Evolutionary conservation across 92 coral and sea anemone species (phyloP).

Genomic region (Galaxea fascicularis): DNA sequence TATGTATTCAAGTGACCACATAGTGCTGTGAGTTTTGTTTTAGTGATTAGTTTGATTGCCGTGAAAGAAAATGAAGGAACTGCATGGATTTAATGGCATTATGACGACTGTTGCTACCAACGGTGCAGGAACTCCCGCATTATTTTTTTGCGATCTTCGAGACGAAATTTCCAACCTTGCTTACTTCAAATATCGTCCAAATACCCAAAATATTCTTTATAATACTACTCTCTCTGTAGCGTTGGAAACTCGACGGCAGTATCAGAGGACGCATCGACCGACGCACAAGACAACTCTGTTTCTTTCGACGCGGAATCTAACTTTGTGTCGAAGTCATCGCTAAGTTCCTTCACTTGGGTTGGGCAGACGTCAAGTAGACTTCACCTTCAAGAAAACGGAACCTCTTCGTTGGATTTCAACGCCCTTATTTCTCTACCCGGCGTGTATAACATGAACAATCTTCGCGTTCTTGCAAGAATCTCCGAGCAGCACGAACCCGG

Average conservation of each 20-base stretch:
- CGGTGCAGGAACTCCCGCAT: neutral
- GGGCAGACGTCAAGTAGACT: constrained; percentile 89
- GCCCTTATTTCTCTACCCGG: constrained; percentile 89
- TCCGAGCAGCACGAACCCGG: constrained; percentile 34
- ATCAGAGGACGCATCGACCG: constrained; percentile 30
- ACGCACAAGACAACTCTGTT: constrained; percentile 8
- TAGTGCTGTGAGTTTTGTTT: neutral
- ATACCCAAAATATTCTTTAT: too few species aligned
- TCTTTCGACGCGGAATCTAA: constrained; percentile 58
- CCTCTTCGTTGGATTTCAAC: constrained; percentile 69
- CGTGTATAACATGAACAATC: constrained; percentile 86
- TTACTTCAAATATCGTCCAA: too few species aligned
- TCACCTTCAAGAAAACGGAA: constrained; percentile 68
- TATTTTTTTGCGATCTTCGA: neutral
- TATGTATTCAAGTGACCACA: neutral
- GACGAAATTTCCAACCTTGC: neutral
- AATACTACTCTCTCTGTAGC: constrained; percentile 24
- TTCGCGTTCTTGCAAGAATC: constrained; percentile 77
- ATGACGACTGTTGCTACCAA: neutral
- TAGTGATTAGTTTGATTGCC: neutral
- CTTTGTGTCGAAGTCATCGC: constrained; percentile 34
- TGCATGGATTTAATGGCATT: neutral
- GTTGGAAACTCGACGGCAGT: constrained; percentile 25
- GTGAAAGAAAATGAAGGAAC: neutral
- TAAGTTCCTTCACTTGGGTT: constrained; percentile 78